A percentile compares a stretch with the other conserved stretches of the same genome.
phyloP scores from a whole-genome alignment of 2,113 vertebrate species.

The Pyxicephalus adspersus region DNA sequence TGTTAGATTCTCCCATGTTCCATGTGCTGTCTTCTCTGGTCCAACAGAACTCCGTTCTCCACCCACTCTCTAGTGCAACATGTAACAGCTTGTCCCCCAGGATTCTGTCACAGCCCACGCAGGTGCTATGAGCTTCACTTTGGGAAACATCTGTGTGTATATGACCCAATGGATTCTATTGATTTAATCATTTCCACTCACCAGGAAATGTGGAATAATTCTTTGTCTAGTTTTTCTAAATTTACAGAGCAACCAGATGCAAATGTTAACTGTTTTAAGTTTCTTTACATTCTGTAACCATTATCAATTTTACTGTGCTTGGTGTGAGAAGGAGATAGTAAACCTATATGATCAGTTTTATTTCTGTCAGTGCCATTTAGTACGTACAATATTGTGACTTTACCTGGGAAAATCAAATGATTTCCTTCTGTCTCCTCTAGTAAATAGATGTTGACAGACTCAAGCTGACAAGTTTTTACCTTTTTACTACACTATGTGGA shows the following conservation, averaged over 20 bases:
- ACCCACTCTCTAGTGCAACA: constrained; percentile 13
- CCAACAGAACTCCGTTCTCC: background rate
- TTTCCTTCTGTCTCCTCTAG: too few relatives aligned
- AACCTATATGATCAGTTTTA: too few relatives aligned
- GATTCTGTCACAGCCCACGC: constrained; percentile 5
- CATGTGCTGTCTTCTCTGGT: background rate
- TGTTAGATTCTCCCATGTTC: constrained; percentile 22
- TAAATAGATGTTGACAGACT: too few relatives aligned
- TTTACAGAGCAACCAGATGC: constrained; percentile 18
- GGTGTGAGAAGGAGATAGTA: too few relatives aligned
- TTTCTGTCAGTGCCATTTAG: too few relatives aligned
- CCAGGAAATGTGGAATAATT: constrained; percentile 25
- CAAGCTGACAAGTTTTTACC: too few relatives aligned
- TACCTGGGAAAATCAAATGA: too few relatives aligned
- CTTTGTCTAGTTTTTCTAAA: background rate
- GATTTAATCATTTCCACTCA: constrained; percentile 39
- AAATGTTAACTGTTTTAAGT: background rate
- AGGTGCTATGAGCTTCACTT: constrained; percentile 35
- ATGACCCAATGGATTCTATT: constrained; percentile 22
- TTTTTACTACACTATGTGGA: too few relatives aligned
- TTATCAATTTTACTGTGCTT: too few relatives aligned
- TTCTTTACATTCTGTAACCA: too few relatives aligned
- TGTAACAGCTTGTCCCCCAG: constrained; percentile 2
- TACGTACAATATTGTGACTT: too few relatives aligned
- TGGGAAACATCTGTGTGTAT: constrained; percentile 36